These are phyloP conservation scores for Palloptera scutellata DNA, from an alignment of 2,888 invertebrate species.

Conservation along the genomic window DNA sequence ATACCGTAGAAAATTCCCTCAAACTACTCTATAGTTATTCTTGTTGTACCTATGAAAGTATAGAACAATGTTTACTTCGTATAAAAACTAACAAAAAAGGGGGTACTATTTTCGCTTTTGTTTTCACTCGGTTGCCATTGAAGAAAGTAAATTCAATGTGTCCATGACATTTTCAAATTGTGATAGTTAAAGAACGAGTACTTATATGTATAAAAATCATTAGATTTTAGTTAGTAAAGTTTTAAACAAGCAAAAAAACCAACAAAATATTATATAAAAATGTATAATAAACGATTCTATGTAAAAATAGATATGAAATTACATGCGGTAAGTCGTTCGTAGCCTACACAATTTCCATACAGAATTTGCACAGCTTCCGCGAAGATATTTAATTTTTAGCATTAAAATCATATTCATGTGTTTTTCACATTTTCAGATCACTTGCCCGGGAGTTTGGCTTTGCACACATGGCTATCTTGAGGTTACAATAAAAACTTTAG, in stretches of 20 bases:
- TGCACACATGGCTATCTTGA: slow-evolving; percentile 61
- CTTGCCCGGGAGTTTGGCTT: slow-evolving; percentile 63
- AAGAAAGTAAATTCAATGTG: not conserved
- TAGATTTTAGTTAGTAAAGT: not conserved
- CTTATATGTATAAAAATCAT: not conserved
- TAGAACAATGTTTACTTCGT: too few relatives aligned
- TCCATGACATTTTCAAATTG: not conserved
- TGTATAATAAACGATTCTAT: slow-evolving; percentile 46
- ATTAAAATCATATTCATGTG: not conserved
- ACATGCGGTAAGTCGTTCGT: slow-evolving; percentile 55
- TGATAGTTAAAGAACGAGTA: not conserved
- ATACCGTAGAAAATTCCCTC: too few relatives aligned
- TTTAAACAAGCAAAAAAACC: not conserved
- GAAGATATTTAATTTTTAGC: not conserved
- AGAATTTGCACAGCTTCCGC: not conserved
- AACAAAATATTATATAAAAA: slow-evolving; percentile 4
- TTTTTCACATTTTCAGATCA: slow-evolving; percentile 48
- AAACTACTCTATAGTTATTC: too few relatives aligned
- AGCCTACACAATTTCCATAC: not conserved
- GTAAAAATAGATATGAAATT: slow-evolving; percentile 57
- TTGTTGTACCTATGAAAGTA: too few relatives aligned
- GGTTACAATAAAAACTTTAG: slow-evolving; percentile 59
- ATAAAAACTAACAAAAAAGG: too few relatives aligned
- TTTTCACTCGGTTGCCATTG: not conserved
- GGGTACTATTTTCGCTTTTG: not conserved